Conservation (phyloP, 2,113 vertebrate genomes). For the Syrrhaptes paradoxus region DNA sequence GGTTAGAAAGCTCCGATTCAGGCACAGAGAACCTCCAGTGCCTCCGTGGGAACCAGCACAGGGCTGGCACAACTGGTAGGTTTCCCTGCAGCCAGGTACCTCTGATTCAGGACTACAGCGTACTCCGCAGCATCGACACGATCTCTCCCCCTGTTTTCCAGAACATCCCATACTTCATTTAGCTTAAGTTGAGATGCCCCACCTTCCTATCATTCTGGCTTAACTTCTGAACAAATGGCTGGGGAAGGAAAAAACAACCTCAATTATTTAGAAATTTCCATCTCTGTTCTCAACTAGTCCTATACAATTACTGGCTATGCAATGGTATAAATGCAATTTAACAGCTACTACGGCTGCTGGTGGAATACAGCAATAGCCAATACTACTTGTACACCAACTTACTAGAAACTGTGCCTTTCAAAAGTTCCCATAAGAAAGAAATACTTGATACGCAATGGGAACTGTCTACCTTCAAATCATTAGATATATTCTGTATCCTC, state of each 20-base stretch:
- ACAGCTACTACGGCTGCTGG: not conserved
- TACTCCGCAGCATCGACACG: not conserved
- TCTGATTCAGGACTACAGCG: not conserved
- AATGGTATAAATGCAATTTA: not conserved
- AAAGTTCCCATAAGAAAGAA: not conserved
- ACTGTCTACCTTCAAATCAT: not conserved
- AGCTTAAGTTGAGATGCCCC: not conserved
- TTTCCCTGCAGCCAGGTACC: not conserved
- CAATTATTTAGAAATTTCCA: not conserved
- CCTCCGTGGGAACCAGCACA: not conserved
- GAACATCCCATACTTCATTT: not conserved
- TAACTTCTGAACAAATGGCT: not conserved
- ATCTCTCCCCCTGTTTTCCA: not conserved
- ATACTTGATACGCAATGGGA: not conserved
- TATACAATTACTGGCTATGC: not conserved
- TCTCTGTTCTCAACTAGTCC: not conserved
- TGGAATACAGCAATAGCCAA: not conserved
- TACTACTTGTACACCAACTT: not conserved
- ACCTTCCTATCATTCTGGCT: not conserved
- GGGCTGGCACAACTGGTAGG: not conserved
- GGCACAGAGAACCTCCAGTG: not conserved
- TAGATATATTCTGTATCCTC: not conserved
- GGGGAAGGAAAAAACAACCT: not conserved
- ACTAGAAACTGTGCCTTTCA: not conserved
- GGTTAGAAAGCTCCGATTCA: not conserved